These are phyloP conservation scores for Bungarus multicinctus DNA, from an alignment of 2,113 vertebrate species.

Conservation along the genomic window DNA sequence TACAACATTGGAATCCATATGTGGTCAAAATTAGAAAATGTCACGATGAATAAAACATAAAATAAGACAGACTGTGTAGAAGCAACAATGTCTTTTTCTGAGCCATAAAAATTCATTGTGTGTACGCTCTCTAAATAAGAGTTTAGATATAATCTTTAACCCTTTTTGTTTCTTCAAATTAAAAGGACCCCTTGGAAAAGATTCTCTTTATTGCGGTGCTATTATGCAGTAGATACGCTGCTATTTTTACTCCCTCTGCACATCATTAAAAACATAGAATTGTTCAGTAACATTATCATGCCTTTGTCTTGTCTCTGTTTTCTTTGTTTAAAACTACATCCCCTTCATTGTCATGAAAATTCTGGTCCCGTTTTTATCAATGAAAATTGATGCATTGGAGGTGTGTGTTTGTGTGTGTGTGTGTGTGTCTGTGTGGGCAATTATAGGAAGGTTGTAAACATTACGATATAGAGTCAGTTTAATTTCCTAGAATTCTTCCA, in stretches of 20 bases:
- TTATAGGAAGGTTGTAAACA: neutral
- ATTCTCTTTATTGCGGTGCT: neutral
- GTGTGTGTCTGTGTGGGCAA: no score
- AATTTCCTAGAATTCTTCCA: neutral
- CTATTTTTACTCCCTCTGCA: neutral
- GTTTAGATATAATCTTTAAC: slow-evolving; percentile 1
- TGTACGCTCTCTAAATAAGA: neutral
- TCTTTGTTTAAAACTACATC: neutral
- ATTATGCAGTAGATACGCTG: neutral
- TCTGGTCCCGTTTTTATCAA: neutral
- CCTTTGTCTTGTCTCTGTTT: neutral
- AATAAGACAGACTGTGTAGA: neutral
- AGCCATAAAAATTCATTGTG: neutral
- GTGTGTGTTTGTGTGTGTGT: neutral
- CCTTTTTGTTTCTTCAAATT: neutral
- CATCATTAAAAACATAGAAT: neutral
- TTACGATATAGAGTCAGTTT: neutral
- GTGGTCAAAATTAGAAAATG: neutral
- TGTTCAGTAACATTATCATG: neutral
- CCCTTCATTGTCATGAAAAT: neutral
- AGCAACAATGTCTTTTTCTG: neutral
- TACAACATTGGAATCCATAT: neutral
- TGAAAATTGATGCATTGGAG: neutral
- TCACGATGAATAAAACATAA: neutral
- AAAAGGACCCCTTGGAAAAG: neutral